Percentiles rank a stretch among this genome's conserved stretches.
phyloP scores from a whole-genome alignment of 1,140 invertebrate genomes.

The Philotrypesis tridentata region DNA sequence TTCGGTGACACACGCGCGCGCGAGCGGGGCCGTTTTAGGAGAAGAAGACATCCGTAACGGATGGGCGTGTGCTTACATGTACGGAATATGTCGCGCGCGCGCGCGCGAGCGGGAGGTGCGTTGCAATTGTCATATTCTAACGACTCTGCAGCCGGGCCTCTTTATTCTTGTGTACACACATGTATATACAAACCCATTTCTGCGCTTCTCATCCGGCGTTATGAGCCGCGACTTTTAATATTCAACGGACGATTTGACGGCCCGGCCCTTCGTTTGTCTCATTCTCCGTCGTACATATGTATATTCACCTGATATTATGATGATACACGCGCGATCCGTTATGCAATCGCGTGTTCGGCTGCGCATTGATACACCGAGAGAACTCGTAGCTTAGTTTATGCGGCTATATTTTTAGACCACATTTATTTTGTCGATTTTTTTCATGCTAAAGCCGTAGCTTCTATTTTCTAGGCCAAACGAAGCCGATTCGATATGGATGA shows the following conservation, averaged over 20 bases:
- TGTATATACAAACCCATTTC: neutral
- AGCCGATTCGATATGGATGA: too few relatives aligned
- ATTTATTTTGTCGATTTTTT: neutral
- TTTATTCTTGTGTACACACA: neutral
- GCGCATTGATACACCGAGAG: neutral
- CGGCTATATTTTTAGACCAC: neutral
- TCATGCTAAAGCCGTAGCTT: neutral
- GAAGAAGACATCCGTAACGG: conserved; percentile 1
- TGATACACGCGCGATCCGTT: neutral
- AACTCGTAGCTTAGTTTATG: neutral
- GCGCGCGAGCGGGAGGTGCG: neutral
- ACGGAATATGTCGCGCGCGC: too few relatives aligned
- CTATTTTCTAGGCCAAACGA: too few relatives aligned
- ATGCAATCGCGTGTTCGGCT: neutral
- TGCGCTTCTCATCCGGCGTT: conserved; percentile 4
- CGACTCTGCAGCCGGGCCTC: neutral
- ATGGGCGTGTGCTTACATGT: neutral
- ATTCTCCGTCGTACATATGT: neutral
- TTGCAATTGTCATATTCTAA: conserved; percentile 19
- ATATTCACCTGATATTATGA: neutral
- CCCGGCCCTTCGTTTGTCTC: neutral
- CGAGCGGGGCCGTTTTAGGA: neutral
- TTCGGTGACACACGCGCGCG: neutral
- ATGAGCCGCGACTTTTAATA: conserved; percentile 19
- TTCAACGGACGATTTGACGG: conserved; percentile 37